These are phyloP conservation scores for Dendrocincla fuliginosa DNA, from an alignment of 2,797 vertebrate genomes.

Conservation along the genomic window DNA sequence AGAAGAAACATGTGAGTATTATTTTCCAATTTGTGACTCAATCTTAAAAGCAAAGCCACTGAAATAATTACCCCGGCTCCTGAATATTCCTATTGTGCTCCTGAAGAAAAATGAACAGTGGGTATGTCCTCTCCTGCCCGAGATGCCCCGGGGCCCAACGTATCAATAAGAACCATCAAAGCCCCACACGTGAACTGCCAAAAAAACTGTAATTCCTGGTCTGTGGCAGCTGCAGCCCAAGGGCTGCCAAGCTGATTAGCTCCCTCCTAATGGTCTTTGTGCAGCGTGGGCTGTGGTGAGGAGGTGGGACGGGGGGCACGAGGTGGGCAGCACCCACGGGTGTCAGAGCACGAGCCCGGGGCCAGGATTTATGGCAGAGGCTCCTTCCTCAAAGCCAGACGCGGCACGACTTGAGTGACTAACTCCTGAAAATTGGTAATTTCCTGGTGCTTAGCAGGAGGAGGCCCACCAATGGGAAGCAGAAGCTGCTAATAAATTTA, in stretches of 20 bases:
- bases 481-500: constrained; percentile 74
- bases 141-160: constrained; percentile 30
- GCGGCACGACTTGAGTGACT: constrained; percentile 69
- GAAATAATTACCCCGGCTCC: constrained; percentile 80
- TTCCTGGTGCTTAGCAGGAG: constrained; percentile 73
- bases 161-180: constrained; percentile 66
- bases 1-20: constrained; percentile 78
- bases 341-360: not conserved
- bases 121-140: not conserved
- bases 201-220: not conserved
- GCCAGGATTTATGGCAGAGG: constrained; percentile 37
- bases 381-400: constrained; percentile 41
- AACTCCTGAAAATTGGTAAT: constrained; percentile 77
- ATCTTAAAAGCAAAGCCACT: constrained; percentile 83
- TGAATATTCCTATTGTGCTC: constrained; percentile 74
- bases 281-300: not conserved
- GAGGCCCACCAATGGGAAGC: constrained; percentile 58
- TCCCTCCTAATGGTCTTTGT: not conserved
- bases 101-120: not conserved
- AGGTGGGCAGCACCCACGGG: not conserved
- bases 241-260: not conserved
- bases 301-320: not conserved
- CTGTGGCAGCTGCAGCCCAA: constrained; percentile 28
- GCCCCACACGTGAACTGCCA: not conserved
- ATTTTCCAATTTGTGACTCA: constrained; percentile 83